Base-by-base conservation (phyloP, 2,888 invertebrate genomes). In the Tinea pellionella region DNA sequence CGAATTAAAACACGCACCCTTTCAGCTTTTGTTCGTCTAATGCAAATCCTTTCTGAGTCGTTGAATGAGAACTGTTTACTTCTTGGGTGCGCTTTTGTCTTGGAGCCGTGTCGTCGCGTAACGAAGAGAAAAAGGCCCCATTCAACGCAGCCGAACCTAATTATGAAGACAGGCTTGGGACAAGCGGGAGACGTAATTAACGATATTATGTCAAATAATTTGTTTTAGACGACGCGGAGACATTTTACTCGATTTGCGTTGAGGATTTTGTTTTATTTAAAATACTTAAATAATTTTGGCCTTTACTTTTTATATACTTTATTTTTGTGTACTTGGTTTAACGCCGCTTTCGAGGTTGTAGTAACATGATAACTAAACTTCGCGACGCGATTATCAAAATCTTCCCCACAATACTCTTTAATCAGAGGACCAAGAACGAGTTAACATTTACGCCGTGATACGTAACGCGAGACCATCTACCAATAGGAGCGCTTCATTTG, bases 191-290 rank as follows among this genome's bases (percentile, higher is more conserved):
- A 83, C 82, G 81, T 86, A 86, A 87, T 86, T 87, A 87, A 86
- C 86, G 81, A 86, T 84, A 86, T 87, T 87, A 87, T 86, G 85
- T 85, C 86, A 86, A 84, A 86, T 86, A 86, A 87, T 86, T 87
- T 83, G 85, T 83, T 86, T 82, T 80, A 84, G 73, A 70, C 55
- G 16, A 24, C 18, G 16, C 18, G 30, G 11, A 81, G 72, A 77
- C 83, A 80, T 81, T 84, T 85, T 83, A 77, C 70, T 81, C 73
- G 74, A 74, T 72, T 60, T 69, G 70, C 77, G 68, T 72, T 75
- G 74, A 2, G 47, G 47, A 15, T 47, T 47, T 47, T 47, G 47
- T 47, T 47, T 15, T 12, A 8, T 41, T 12, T 41, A n/a, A 24
- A 24, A 24, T 24, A 24, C 24, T n/a, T n/a, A n/a, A n/a, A n/a